These are phyloP conservation scores for Atta colombica DNA, from an alignment of 1,140 invertebrate species.

Conservation along the genomic window DNA sequence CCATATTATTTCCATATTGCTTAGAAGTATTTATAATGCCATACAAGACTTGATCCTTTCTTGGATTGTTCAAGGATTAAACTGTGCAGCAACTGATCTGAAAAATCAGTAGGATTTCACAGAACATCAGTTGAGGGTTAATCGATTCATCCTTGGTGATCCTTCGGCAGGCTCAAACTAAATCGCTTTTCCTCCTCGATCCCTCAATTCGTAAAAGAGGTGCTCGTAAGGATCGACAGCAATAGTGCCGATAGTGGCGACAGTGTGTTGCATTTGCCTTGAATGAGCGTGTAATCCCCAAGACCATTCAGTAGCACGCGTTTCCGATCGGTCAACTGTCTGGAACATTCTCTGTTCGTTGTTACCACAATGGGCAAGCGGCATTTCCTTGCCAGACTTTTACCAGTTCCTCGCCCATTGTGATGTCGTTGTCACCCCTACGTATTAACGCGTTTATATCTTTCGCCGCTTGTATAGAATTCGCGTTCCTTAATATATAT, in stretches of 20 bases:
- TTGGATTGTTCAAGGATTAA: not conserved
- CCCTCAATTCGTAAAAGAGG: constrained; percentile 39
- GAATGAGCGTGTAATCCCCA: constrained; percentile 71
- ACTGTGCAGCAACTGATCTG: not conserved
- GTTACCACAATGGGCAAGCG: constrained; percentile 52
- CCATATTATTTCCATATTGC: not conserved
- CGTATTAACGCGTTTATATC: constrained; percentile 65
- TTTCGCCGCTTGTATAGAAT: not conserved
- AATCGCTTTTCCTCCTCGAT: constrained; percentile 25
- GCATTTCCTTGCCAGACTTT: constrained; percentile 74
- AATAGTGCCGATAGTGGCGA: not conserved
- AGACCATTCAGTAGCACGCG: constrained; percentile 77
- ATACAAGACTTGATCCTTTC: not conserved
- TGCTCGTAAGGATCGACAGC: not conserved
- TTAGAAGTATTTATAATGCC: not conserved
- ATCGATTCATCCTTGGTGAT: constrained; percentile 44
- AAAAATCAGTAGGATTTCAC: not conserved
- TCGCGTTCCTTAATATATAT: not conserved
- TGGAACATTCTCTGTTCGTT: constrained; percentile 49
- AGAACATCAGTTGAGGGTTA: constrained; percentile 37
- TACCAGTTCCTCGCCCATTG: constrained; percentile 74
- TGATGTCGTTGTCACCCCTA: constrained; percentile 76
- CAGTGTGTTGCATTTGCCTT: constrained; percentile 19
- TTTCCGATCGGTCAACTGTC: constrained; percentile 59
- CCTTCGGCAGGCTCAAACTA: constrained; percentile 19